phyloP scores from a whole-genome alignment of 2,888 invertebrate genomes.

The Seira sanloemensis region DNA sequence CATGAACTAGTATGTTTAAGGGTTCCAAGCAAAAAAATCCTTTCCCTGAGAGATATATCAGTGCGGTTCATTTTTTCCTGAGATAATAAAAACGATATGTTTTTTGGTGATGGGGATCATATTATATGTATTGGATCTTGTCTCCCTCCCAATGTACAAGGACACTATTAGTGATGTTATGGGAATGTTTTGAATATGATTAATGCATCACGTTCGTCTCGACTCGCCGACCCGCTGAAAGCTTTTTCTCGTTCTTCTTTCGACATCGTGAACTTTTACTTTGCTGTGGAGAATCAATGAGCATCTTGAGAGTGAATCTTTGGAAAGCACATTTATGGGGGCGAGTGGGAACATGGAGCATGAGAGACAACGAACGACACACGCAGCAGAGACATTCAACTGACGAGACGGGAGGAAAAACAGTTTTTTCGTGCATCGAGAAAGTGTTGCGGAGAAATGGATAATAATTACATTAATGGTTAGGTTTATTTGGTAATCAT shows the following conservation, averaged over 20 bases:
- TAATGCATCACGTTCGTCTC: constrained; percentile 73
- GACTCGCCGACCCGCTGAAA: constrained; percentile 72
- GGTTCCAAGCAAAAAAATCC: neutral
- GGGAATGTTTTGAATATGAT: constrained; percentile 65
- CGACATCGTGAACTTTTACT: constrained; percentile 41
- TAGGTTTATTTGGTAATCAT: too few species aligned
- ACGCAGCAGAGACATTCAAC: too few species aligned
- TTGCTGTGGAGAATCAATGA: constrained; percentile 30
- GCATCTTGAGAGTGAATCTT: constrained; percentile 30
- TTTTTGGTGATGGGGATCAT: constrained; percentile 33
- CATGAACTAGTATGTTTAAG: constrained; percentile 15
- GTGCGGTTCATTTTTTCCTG: neutral
- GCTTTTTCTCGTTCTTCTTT: constrained; percentile 72
- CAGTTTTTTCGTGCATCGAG: neutral
- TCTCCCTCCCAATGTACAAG: neutral
- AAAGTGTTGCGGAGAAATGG: too few species aligned
- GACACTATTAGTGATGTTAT: constrained; percentile 41
- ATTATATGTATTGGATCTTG: constrained; percentile 6
- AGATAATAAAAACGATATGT: constrained; percentile 2
- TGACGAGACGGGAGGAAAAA: neutral
- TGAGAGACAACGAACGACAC: too few species aligned
- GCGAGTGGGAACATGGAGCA: neutral
- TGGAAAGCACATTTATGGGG: neutral
- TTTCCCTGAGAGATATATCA: constrained; percentile 34
- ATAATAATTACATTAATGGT: too few species aligned